A percentile compares a stretch with the other conserved stretches of the same genome.
Conservation (phyloP, 2,113 vertebrate species). For the Triplophysa tibetana region DNA sequence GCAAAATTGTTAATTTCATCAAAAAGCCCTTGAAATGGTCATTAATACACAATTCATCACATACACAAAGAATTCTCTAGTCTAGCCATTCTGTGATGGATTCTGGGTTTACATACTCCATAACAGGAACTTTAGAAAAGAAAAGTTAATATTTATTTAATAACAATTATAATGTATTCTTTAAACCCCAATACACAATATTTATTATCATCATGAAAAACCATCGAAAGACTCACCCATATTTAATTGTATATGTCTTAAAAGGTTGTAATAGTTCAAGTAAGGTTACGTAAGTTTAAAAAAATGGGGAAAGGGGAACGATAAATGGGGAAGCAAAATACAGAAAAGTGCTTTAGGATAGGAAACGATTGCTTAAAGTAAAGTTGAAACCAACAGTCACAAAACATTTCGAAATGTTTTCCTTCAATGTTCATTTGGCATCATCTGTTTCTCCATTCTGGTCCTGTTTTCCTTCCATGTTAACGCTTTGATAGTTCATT, state of each 20-base stretch:
- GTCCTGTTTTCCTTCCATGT: conserved; percentile 28
- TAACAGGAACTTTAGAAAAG: not conserved
- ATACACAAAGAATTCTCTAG: conserved; percentile 36
- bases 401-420: conserved; percentile 67
- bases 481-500: conserved; percentile 80
- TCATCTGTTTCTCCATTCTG: conserved; percentile 25
- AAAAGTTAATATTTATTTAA: not conserved
- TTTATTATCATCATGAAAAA: not conserved
- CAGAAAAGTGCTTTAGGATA: conserved; percentile 53
- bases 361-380: conserved; percentile 64
- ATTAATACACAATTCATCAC: conserved; percentile 51
- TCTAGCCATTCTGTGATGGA: conserved; percentile 44
- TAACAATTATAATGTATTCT: not conserved
- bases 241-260: too few species aligned
- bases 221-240: too few species aligned
- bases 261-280: conserved; percentile 17
- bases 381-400: conserved; percentile 61
- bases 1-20: conserved; percentile 58
- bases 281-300: conserved; percentile 23
- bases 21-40: conserved; percentile 41
- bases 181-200: conserved; percentile 12
- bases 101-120: conserved; percentile 57
- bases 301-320: conserved; percentile 37
- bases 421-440: conserved; percentile 39
- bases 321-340: conserved; percentile 42